Conservation (phyloP, 2,113 vertebrate genomes). For the Zonotrichia leucophrys region DNA sequence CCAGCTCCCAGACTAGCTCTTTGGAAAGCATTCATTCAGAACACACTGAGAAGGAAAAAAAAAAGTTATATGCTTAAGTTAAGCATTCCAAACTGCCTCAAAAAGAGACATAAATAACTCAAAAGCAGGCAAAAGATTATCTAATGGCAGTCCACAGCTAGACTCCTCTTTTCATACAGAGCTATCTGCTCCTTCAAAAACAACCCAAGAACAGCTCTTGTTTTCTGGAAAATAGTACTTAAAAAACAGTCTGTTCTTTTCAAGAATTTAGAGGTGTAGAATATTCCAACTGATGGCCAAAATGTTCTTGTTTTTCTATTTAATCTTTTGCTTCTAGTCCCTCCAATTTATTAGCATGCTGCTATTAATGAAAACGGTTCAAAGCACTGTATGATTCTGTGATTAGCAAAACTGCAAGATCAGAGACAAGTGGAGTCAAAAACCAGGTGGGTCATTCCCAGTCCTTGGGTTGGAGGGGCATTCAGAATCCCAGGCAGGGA, state of each 20-base stretch:
- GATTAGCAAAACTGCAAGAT: not conserved
- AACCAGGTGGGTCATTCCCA: not conserved
- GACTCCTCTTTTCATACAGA: not conserved
- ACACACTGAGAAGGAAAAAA: not conserved
- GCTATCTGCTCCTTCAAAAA: not conserved
- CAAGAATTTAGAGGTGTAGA: not conserved
- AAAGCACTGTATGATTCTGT: not conserved
- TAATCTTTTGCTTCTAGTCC: not conserved
- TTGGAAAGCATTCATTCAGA: not conserved
- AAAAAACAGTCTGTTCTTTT: not conserved
- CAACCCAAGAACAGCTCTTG: not conserved
- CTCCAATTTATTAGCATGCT: not conserved
- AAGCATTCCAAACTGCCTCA: not conserved
- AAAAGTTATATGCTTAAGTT: not conserved
- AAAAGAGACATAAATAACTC: not conserved
- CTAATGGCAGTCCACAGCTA: not conserved
- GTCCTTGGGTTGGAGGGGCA: not conserved
- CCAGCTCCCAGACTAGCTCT: not conserved
- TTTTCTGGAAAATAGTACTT: not conserved
- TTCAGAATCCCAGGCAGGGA: not conserved
- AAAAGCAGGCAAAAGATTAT: not conserved
- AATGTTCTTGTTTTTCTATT: not conserved
- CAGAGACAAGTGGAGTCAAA: not conserved
- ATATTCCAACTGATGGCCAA: not conserved
- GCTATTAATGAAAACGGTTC: not conserved